Conservation (phyloP, 1,140 invertebrate species). For the Lucilia cuprina region DNA sequence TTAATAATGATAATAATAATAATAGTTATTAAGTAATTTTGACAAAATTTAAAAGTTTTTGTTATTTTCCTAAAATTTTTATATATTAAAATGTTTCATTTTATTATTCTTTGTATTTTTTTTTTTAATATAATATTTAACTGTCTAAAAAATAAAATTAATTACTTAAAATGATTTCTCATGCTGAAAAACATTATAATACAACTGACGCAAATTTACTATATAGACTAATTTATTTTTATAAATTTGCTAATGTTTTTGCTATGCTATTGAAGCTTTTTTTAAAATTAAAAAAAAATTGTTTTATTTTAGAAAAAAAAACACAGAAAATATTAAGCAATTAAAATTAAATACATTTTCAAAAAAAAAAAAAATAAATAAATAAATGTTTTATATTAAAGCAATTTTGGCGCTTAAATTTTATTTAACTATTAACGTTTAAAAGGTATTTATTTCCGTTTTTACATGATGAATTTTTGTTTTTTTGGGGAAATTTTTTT, state of each 20-base stretch:
- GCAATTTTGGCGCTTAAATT: too few relatives aligned
- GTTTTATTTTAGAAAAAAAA: too few relatives aligned
- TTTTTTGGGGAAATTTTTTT: not conserved
- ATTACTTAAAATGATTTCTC: not conserved
- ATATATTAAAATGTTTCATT: too few relatives aligned
- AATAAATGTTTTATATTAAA: too few relatives aligned
- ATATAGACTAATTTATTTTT: conserved; percentile 22
- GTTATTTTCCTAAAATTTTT: too few relatives aligned
- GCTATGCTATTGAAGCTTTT: not conserved
- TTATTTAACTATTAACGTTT: too few relatives aligned
- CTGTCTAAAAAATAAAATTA: not conserved
- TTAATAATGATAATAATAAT: too few relatives aligned
- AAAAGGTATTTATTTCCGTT: not conserved
- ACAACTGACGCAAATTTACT: not conserved
- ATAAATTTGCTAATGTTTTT: conserved; percentile 3
- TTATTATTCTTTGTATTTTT: too few relatives aligned
- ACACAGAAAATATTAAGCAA: not conserved
- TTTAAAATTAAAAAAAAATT: not conserved
- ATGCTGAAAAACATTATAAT: too few relatives aligned
- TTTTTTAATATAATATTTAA: not conserved
- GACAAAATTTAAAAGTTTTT: too few relatives aligned
- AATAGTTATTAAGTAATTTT: too few relatives aligned
- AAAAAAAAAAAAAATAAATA: not conserved
- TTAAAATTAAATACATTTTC: conserved; percentile 13
- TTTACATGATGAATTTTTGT: not conserved